phyloP scores from a whole-genome alignment of 2,888 invertebrate genomes.

The Desoria tigrina region DNA sequence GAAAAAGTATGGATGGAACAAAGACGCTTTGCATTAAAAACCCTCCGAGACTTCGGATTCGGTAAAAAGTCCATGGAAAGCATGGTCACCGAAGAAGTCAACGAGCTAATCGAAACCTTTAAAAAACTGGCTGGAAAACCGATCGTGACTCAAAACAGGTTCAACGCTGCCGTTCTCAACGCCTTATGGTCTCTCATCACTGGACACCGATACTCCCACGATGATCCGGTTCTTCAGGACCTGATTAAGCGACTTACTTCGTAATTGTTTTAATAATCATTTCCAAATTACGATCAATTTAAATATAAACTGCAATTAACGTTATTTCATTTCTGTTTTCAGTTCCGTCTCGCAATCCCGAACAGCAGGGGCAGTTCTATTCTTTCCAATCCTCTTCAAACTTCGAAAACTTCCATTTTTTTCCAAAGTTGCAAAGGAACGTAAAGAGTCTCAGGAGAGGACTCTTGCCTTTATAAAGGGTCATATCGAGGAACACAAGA shows the following conservation, averaged over 20 bases:
- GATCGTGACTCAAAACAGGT: conserved; percentile 33
- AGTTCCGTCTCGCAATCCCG: conserved; percentile 28
- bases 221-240: conserved; percentile 40
- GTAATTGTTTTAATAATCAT: conserved; percentile 21
- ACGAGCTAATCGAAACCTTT: conserved; percentile 36
- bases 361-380: conserved; percentile 29
- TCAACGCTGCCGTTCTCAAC: conserved; percentile 43
- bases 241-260: conserved; percentile 43
- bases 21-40: conserved; percentile 35
- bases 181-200: conserved; percentile 42
- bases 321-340: no score
- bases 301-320: no score
- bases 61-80: conserved; percentile 35
- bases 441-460: conserved; percentile 30
- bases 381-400: conserved; percentile 38
- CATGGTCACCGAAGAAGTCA: conserved; percentile 24
- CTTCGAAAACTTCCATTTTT: no score
- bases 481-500: conserved; percentile 39
- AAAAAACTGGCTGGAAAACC: conserved; percentile 35
- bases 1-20: conserved; percentile 37
- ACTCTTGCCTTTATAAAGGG: conserved; percentile 36
- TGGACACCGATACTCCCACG: conserved; percentile 41
- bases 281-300: conserved; percentile 1
- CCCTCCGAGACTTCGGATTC: conserved; percentile 44
- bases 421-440: conserved; percentile 31